Conservation (phyloP, 1,140 invertebrate genomes). For the Tenebrio molitor region DNA sequence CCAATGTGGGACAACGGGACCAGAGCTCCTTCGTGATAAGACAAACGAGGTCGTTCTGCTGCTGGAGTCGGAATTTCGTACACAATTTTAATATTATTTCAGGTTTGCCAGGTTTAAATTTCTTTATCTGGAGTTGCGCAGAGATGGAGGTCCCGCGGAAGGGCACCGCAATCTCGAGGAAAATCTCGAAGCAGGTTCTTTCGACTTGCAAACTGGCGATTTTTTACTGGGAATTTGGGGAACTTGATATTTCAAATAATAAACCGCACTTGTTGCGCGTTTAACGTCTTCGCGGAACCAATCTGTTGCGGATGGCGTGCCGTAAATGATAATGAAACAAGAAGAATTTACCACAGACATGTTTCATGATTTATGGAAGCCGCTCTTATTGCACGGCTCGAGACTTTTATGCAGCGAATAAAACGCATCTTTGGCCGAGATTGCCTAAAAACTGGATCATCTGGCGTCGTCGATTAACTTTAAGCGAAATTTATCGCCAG, state of each 20-base stretch:
- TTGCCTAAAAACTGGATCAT: too few species aligned
- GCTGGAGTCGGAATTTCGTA: background rate
- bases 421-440: too few species aligned
- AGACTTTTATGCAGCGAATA: too few species aligned
- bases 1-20: background rate
- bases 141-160: background rate
- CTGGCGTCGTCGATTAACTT: too few species aligned
- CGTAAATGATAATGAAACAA: too few species aligned
- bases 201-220: background rate
- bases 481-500: too few species aligned
- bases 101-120: slow-evolving; percentile 4
- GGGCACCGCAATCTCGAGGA: background rate
- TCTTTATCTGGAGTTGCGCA: background rate
- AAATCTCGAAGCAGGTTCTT: background rate
- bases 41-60: background rate
- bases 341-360: too few species aligned
- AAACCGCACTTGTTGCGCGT: background rate
- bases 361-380: too few species aligned
- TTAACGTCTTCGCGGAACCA: too few species aligned
- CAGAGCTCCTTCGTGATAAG: background rate
- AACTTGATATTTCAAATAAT: background rate
- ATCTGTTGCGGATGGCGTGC: too few species aligned
- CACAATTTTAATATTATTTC: slow-evolving; percentile 11
- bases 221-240: background rate
- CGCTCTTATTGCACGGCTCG: too few species aligned